Base-by-base conservation (phyloP, 2,888 invertebrate genomes). In the Xanthostigma xanthostigma region DNA sequence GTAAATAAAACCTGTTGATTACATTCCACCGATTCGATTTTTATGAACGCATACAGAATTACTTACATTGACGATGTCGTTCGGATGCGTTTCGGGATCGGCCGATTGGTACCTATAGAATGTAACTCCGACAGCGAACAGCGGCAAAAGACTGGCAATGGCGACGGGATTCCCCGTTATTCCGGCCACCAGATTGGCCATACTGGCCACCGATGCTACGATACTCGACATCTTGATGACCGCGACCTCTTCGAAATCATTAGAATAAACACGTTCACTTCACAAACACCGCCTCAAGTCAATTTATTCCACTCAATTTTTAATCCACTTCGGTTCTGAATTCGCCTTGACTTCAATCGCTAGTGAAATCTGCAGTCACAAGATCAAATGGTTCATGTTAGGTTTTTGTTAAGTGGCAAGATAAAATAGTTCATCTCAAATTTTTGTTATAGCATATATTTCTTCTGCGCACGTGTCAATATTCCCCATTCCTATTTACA, bases 41-140 rank as follows among this genome's bases (percentile, higher is more conserved):
- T 5, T 11, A 41, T 41, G 13, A 17, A 41, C 12, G 11, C 11
- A 17, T 5, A 11, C 9, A 5, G 3, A 4, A 12, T 14, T 51
- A 73, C 75, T 77, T 70, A 88, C 87, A 71, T 77, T 70, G 65
- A 73, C 72, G 51, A 79, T 75, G 64, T 88, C 81, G 56, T 75
- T 72, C 49, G 84, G 78, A 62, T 81, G 81, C 34, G 81, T 79
- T 67, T 91, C 91, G 52, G 90, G 90, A 69, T 91, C 91, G 59
- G 79, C 74, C 60, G 77, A 78, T 64, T 82, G 77, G 71, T 90
- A 90, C 61, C 82, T 77, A 73, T 84, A 82, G 65, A 81, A 82
- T 58, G 86, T 81, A 64, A 88, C 72, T 59, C 87, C 86, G 57
- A 86, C 79, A 53, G 87, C 84, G 64, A 89, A 73, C 58, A 89